A percentile compares a stretch with the other conserved stretches of the same genome.
Conservation (phyloP, 2,797 vertebrate species). For the Neosalanx taihuensis region DNA sequence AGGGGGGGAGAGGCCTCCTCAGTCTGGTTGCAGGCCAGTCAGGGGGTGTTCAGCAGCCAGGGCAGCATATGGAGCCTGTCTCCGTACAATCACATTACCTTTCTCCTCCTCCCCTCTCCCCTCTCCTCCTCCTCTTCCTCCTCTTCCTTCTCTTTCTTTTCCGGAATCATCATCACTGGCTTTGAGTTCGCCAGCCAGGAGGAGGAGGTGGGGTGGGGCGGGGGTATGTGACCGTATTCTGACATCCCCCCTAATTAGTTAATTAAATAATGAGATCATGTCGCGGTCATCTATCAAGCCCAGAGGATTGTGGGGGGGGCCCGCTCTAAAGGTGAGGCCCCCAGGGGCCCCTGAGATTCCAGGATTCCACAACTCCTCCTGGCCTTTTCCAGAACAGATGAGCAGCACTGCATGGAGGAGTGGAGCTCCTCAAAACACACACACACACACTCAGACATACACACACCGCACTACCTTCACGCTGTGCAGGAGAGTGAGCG, state of each 20-base stretch:
- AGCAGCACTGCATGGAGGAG: neutral
- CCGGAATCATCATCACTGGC: slow-evolving; percentile 59
- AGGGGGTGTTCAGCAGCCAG: slow-evolving; percentile 58
- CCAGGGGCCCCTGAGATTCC: slow-evolving; percentile 4
- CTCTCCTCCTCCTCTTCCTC: slow-evolving; percentile 30
- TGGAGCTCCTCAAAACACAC: no score
- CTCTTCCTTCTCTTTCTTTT: slow-evolving; percentile 45
- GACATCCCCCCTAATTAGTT: slow-evolving; percentile 65
- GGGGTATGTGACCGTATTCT: slow-evolving; percentile 58
- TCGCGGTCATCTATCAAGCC: slow-evolving; percentile 54
- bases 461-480: no score
- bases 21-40: slow-evolving; percentile 53
- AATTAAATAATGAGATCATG: slow-evolving; percentile 74
- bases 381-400: slow-evolving; percentile 18
- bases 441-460: no score
- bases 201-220: slow-evolving; percentile 1
- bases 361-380: slow-evolving; percentile 1
- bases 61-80: slow-evolving; percentile 68
- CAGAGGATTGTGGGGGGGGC: slow-evolving; percentile 31
- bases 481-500: no score
- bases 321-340: slow-evolving; percentile 31
- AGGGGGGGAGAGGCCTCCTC: slow-evolving; percentile 60
- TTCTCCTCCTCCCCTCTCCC: slow-evolving; percentile 26
- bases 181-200: slow-evolving; percentile 47
- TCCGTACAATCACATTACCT: slow-evolving; percentile 70